These are phyloP conservation scores for Anodontia alba DNA, from an alignment of 2,888 invertebrate species.

Conservation along the genomic window DNA sequence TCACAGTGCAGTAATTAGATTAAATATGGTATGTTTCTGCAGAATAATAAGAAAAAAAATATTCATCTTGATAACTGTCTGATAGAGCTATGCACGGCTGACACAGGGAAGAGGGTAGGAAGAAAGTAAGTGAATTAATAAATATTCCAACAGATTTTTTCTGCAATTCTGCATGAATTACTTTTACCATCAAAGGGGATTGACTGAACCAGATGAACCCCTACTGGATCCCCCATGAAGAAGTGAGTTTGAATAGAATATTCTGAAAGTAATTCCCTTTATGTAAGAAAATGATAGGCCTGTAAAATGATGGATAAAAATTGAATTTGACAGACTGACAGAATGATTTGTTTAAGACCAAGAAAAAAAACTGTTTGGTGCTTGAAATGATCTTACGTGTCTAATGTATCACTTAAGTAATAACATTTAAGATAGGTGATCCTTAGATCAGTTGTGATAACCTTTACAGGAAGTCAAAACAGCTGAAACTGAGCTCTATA, in stretches of 20 bases:
- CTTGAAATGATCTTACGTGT: not conserved
- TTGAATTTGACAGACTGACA: not conserved
- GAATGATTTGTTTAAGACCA: not conserved
- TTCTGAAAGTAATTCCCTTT: not conserved
- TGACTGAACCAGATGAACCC: no score
- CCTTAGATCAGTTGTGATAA: not conserved
- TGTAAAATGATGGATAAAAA: conserved; percentile 2
- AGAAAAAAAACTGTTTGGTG: not conserved
- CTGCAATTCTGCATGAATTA: no score
- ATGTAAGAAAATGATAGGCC: not conserved
- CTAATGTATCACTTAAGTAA: no score
- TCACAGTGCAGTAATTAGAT: no score
- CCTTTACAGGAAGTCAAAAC: not conserved
- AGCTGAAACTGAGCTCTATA: not conserved
- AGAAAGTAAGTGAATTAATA: no score
- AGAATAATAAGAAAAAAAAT: no score
- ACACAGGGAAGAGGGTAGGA: no score
- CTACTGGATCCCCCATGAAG: not conserved
- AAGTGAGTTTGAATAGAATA: not conserved
- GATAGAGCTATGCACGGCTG: no score
- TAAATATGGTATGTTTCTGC: no score
- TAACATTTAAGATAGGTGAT: not conserved
- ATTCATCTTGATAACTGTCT: no score
- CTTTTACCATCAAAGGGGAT: no score
- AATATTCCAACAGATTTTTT: no score